Evolutionary conservation across 2,888 invertebrate genomes (phyloP), one percentile per base, ranked within the genome.

Genomic region (Scaptomyza parva): DNA sequence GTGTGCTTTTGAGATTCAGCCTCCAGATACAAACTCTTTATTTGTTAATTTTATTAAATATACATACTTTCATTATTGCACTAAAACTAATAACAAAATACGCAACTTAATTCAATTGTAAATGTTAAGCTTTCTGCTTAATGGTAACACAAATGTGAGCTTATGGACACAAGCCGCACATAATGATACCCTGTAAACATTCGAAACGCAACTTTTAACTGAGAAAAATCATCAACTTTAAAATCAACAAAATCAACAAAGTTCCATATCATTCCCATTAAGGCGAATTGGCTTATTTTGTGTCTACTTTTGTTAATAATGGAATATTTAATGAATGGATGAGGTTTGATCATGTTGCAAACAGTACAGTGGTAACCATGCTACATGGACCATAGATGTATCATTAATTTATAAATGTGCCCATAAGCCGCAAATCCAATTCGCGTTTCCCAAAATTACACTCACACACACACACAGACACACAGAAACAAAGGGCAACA

Each of bases 351-450:
- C 43, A 28, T 48, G 18, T n/a, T 12, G 12, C 30, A 12, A 12
- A 9, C 9, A 33, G 5, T 18, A n/a, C 33, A 37, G 37, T 44
- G 14, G 24, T 35, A 40, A 40, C 43, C 48, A 54, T 40, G 35
- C 48, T 57, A 52, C 48, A 48, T 35, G 54, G 57, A 50, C 51
- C 74, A 65, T 57, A 57, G 65, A 57, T 69, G 86, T 64, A 84
- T 86, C 70, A 80, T 84, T 83, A 86, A 81, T 86, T 81, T 86
- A 81, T 81, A 81, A 80, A 81, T 81, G 84, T 80, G 86, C 80
- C 73, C 64, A 80, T 83, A 86, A 80, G 77, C 80, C 84, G 74
- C 80, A 86, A 86, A 72, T 86, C 81, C 81, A 84, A 80, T 85
- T 78, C 82, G 71, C 75, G 35, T 59, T 59, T 54, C 51, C 57